A percentile compares a stretch with the other conserved stretches of the same genome.
phyloP scores from a whole-genome alignment of 2,113 vertebrate species.

The Regulus satrapa region DNA sequence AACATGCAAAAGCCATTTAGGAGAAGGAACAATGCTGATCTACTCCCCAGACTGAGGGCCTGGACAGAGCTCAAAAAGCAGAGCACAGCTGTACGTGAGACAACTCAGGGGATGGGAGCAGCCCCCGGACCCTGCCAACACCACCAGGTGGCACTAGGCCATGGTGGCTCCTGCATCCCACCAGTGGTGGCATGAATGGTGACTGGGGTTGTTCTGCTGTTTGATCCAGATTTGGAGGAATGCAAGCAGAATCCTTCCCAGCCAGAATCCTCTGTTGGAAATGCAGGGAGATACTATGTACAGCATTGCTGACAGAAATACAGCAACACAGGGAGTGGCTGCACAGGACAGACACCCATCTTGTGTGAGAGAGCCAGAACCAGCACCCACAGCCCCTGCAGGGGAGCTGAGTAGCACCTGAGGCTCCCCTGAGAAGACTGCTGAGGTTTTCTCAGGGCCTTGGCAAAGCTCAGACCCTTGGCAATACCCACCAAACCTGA shows the following conservation, averaged over 20 bases:
- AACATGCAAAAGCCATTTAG: conserved; percentile 32
- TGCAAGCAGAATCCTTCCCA: not conserved
- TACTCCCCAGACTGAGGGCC: not conserved
- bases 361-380: not conserved
- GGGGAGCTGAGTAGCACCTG: not conserved
- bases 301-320: not conserved
- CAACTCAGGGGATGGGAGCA: not conserved
- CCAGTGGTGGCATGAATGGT: accelerated
- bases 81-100: not conserved
- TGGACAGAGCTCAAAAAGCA: not conserved
- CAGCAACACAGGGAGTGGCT: accelerated
- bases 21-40: conserved; percentile 26
- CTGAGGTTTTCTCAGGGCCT: not conserved
- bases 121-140: not conserved
- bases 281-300: not conserved
- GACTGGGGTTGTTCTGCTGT: not conserved
- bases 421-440: not conserved
- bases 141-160: accelerated
- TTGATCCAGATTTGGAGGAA: not conserved
- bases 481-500: not conserved
- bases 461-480: not conserved
- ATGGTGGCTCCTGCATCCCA: not conserved
- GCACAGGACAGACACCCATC: not conserved
- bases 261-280: accelerated
- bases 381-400: not conserved